phyloP scores from a whole-genome alignment of 2,113 vertebrate genomes.

The Geothlypis trichas region DNA sequence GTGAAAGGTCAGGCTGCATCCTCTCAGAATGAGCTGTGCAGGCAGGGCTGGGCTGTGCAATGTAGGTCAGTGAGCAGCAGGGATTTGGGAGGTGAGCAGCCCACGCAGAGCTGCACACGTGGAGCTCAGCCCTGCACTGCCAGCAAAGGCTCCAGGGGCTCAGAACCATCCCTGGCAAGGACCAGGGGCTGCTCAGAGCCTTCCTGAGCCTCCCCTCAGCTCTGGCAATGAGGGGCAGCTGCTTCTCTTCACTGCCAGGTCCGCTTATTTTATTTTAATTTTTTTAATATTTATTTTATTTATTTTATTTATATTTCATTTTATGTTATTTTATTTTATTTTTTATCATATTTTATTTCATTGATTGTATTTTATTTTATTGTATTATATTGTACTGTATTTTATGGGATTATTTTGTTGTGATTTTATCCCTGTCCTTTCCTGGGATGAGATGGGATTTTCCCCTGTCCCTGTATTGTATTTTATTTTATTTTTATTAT shows the following conservation, averaged over 20 bases:
- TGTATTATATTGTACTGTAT: too few species aligned
- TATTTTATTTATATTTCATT: too few species aligned
- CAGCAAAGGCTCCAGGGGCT: neutral
- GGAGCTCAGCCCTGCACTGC: neutral
- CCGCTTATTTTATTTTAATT: neutral
- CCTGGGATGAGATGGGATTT: too few species aligned
- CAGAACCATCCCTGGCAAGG: neutral
- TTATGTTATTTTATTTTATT: neutral
- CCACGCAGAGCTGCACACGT: neutral
- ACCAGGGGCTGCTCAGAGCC: neutral
- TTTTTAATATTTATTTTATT: too few species aligned
- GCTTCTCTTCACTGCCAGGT: neutral
- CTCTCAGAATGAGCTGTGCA: neutral
- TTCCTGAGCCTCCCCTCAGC: neutral
- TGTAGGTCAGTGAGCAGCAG: constrained; percentile 24
- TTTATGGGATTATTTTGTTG: too few species aligned
- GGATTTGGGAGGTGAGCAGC: neutral
- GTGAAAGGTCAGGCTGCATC: too few species aligned
- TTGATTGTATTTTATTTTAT: too few species aligned
- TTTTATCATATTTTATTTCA: neutral
- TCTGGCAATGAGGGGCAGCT: neutral
- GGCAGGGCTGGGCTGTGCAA: neutral
- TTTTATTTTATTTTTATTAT: too few species aligned
- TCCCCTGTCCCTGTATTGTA: too few species aligned
- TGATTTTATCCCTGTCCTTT: too few species aligned